Base-by-base conservation (phyloP, 2,888 invertebrate genomes). In the Thymelicus lineola region DNA sequence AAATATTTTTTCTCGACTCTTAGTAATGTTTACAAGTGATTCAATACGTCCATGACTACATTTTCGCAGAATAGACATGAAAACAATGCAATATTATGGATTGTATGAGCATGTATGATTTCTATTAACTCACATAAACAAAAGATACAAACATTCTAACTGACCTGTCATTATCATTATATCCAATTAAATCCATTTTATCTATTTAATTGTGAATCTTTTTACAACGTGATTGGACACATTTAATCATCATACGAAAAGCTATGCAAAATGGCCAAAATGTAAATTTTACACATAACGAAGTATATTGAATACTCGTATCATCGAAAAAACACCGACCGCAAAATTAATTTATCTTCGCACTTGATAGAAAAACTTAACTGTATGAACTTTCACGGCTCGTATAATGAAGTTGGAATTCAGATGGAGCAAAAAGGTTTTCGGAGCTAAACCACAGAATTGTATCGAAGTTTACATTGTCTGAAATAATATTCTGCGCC, bases 321-420 rank as follows among this genome's bases (percentile, higher is more conserved):
- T 50, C 50, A n/a, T 15, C 3, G 48, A n/a, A 50, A 17, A 17
- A 20, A 17, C 50, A 67, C 28, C n/a, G 53, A 28, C 48, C 50
- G 60, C 50, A 60, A 60, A 67, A 67, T 67, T 67, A 60, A 67
- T 67, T 66, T 67, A 67, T 67, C 50, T 67, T 67, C 42, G 42
- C 60, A 60, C 59, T 66, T 60, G 42, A 58, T 60, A 66, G 20
- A 59, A 66, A 66, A 66, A 66, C 66, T 53, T 66, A 42, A 50
- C 66, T 59, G 58, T 42, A 66, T 59, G 50, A 66, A 66, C 60
- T 66, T 66, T 65, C 45, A 15, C 45, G 45, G 42, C 28, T 60
- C 50, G 66, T 60, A 28, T 50, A 45, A 65, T 66, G 66, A 66
- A 60, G 48, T 66, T 60, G 60, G 60, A 66, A 60, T 66, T 66